Percentiles rank a stretch among this genome's conserved stretches.
phyloP scores from a whole-genome alignment of 2,888 invertebrate genomes.

The Platynereis dumerilii region DNA sequence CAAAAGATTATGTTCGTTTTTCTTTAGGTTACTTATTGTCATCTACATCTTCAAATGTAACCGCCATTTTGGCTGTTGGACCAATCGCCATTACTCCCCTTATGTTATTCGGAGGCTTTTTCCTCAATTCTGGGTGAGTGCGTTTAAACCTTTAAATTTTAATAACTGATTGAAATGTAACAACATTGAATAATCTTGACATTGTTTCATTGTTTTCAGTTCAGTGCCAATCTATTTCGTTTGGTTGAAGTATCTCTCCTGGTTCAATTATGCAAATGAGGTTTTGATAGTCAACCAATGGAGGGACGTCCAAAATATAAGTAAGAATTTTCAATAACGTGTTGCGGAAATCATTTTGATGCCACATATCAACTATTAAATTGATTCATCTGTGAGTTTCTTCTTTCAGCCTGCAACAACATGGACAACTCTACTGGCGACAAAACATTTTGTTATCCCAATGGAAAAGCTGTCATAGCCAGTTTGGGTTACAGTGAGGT shows the following conservation, averaged over 20 bases:
- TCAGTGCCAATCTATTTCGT: constrained; percentile 60
- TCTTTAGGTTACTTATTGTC: constrained; percentile 87
- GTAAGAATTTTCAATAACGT: constrained; percentile 31
- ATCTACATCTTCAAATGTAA: constrained; percentile 80
- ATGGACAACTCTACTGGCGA: not conserved
- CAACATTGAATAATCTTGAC: not conserved
- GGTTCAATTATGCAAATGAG: constrained; percentile 92
- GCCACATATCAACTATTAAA: too few relatives aligned
- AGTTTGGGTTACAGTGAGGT: too few relatives aligned
- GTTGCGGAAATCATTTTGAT: not conserved
- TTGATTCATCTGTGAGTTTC: too few relatives aligned
- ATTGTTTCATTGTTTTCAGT: constrained; percentile 36
- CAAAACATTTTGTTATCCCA: too few relatives aligned
- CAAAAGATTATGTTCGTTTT: not conserved
- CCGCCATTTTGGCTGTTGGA: constrained; percentile 88
- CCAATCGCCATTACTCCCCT: constrained; percentile 93
- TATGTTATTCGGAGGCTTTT: constrained; percentile 94
- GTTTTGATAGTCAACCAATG: constrained; percentile 89
- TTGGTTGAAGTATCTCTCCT: constrained; percentile 75
- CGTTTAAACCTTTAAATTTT: not conserved
- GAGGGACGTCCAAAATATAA: constrained; percentile 77
- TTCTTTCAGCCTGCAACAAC: too few relatives aligned
- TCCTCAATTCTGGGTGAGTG: constrained; percentile 82
- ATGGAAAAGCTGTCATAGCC: too few relatives aligned
- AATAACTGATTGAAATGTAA: constrained; percentile 3